Evolutionary conservation across 2,797 vertebrate genomes (phyloP), one percentile per base, ranked within the genome.

Genomic region (Syngnathus rostellatus): DNA sequence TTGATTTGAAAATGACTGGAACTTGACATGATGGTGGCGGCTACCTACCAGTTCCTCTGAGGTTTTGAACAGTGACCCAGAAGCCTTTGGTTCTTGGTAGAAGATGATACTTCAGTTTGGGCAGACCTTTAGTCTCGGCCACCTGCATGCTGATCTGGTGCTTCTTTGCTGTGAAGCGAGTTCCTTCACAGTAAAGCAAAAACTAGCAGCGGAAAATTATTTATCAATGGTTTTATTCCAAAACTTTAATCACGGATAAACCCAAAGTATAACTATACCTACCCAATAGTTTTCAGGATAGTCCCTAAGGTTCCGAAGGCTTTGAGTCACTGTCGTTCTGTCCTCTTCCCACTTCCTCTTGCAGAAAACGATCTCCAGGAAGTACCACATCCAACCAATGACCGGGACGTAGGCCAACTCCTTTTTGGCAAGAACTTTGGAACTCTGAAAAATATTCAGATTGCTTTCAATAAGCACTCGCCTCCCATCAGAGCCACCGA

Each of bases 341-440:
- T 99, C 97, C 37, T 97, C 94, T 67, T 98, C 96, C 97, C 97
- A 99, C 72, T 94, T 95, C 60, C 97, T 93, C 50, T 94, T 94
- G 82, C 95, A 98, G 86, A 99, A 99, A 46, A 98, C 95, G 2
- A 98, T 95, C 86, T 99, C 97, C 8, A 95, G 84, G 83, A 99
- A 99, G 87, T 97, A 96, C 97, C 97, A 99, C 95, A 97, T 97
- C 97, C 97, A 99, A 69, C 97, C 97, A 31, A 99, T 94, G 50
- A 99, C 65, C 0, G 97, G 97, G 45, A 99, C 85, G 14, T 94
- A 99, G 6, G 93, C 88, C 73, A 99, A 82, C 77, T 99, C 94
- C 64, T 97, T 94, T 86, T 99, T 99, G 59, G 95, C 97, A 68
- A 99, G 87, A 31, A 95, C 96, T 79, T 99, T 99, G 39, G 97